Evolutionary conservation across 2,888 invertebrate species (phyloP), one percentile per base, ranked within the genome.

Genomic region (Ditylenchus weischeri): DNA sequence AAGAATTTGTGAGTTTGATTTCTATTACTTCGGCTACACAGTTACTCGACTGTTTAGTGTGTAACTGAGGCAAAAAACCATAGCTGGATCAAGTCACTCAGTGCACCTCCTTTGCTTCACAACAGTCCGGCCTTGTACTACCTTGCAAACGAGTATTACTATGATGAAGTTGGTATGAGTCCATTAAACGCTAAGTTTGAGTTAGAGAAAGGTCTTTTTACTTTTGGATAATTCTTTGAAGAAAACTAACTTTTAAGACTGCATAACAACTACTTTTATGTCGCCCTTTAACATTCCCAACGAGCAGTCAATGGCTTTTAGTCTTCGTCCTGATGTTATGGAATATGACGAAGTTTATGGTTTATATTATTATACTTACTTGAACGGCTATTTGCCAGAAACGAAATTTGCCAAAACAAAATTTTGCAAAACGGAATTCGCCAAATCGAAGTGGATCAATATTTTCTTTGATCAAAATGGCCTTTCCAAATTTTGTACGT

Each of bases 231-330:
- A 10, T 15, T 43, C 3, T 13, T 43, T 47, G 13, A 23, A 11
- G 2, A 43, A 19, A 61, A 15, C 36, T 29, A 29, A 47, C n/a
- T 19, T 47, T 63, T 62, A n/a, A 50, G 68, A 68, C 36, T 48
- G 61, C 18, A 23, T 18, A 18, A 69, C 70, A 10, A 57, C 48
- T n/a, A 38, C 35, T 15, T 72, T 75, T 58, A 74, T 78, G 73
- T 60, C 57, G 8, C 78, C 78, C n/a, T 78, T 78, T 68, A 72
- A 78, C 65, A 72, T 79, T 13, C 78, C 78, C 10, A 66, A 72
- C 19, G 69, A 69, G 54, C 68, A 68, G 47, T 70, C 76, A 15
- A 70, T 76, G 51, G 78, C 78, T n/a, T 78, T 79, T 58, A 73
- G 71, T 21, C 57, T 78, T 57, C 65, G 76, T 50, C 73, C 72